Conservation (phyloP, 2,888 invertebrate species). For the Synanthedon myopaeformis region DNA sequence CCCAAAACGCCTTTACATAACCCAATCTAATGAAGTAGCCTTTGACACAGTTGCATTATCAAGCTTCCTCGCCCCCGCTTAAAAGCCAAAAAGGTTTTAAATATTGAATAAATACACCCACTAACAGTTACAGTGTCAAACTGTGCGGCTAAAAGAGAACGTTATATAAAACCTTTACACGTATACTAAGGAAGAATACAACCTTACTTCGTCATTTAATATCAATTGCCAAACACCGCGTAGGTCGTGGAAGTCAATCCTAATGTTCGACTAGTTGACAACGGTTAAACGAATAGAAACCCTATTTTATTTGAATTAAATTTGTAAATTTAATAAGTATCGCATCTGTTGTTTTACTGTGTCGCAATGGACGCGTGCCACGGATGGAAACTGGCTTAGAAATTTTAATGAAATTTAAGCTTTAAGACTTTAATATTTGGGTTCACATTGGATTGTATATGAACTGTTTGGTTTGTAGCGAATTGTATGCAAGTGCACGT, state of each 20-base stretch:
- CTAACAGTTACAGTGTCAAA: slow-evolving; percentile 34
- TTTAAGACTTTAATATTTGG: not conserved
- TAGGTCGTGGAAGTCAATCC: slow-evolving; percentile 44
- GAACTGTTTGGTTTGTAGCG: slow-evolving; percentile 4
- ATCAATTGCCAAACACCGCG: slow-evolving; percentile 54
- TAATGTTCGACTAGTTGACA: slow-evolving; percentile 23
- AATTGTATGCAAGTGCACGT: slow-evolving; percentile 20
- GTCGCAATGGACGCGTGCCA: slow-evolving; percentile 60
- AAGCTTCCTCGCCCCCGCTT: slow-evolving; percentile 37
- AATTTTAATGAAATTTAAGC: not conserved
- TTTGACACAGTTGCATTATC: slow-evolving; percentile 50
- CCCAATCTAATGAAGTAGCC: slow-evolving; percentile 19
- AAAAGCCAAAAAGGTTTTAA: slow-evolving; percentile 36
- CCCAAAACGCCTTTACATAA: not conserved
- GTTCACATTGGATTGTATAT: not conserved
- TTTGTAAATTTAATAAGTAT: slow-evolving; percentile 8
- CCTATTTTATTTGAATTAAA: slow-evolving; percentile 13
- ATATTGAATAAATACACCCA: slow-evolving; percentile 54
- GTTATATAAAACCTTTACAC: slow-evolving; percentile 5
- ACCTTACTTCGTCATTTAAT: slow-evolving; percentile 21
- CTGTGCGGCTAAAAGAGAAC: slow-evolving; percentile 18
- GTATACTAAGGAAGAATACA: not conserved
- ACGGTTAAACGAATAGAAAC: slow-evolving; percentile 13
- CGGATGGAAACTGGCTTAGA: not conserved
- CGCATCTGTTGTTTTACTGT: slow-evolving; percentile 17